Percentiles rank a stretch among this genome's conserved stretches.
Conservation (phyloP, 1,140 invertebrate species). For the Heliothis virescens region DNA sequence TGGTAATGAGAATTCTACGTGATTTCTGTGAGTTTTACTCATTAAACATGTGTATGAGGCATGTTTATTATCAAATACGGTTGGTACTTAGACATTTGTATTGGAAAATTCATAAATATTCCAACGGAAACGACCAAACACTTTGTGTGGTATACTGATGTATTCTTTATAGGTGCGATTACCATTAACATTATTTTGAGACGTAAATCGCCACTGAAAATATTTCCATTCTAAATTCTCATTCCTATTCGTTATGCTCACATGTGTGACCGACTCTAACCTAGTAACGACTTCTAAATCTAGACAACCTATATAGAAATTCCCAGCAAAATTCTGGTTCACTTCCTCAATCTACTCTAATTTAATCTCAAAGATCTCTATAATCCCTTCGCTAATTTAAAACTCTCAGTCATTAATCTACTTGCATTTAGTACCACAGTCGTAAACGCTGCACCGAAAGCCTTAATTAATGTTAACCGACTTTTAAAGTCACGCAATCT, state of each 20-base stretch:
- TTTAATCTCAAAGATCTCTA: neutral
- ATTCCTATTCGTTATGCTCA: neutral
- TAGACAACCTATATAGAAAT: constrained; percentile 34
- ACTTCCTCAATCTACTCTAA: constrained; percentile 9
- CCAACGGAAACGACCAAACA: neutral
- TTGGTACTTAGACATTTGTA: constrained; percentile 26
- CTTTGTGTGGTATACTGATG: neutral
- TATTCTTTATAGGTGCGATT: neutral
- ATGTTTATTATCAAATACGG: constrained; percentile 48
- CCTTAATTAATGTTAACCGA: constrained; percentile 58
- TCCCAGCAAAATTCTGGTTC: constrained; percentile 8
- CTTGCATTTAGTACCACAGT: constrained; percentile 5
- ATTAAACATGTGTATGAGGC: constrained; percentile 31
- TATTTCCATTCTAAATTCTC: neutral
- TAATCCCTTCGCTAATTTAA: constrained; percentile 1
- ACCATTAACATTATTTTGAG: neutral
- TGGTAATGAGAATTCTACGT: constrained; percentile 61
- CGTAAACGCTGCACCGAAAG: constrained; percentile 52
- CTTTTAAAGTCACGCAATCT: constrained; percentile 54
- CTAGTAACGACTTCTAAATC: constrained; percentile 29
- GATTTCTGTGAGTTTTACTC: constrained; percentile 49
- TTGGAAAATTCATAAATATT: constrained; percentile 19
- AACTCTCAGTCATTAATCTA: constrained; percentile 20
- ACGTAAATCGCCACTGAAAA: neutral
- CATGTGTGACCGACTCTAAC: constrained; percentile 1